Base-by-base conservation (phyloP, 2,113 vertebrate species). In the Trochalopteron elliotii region DNA sequence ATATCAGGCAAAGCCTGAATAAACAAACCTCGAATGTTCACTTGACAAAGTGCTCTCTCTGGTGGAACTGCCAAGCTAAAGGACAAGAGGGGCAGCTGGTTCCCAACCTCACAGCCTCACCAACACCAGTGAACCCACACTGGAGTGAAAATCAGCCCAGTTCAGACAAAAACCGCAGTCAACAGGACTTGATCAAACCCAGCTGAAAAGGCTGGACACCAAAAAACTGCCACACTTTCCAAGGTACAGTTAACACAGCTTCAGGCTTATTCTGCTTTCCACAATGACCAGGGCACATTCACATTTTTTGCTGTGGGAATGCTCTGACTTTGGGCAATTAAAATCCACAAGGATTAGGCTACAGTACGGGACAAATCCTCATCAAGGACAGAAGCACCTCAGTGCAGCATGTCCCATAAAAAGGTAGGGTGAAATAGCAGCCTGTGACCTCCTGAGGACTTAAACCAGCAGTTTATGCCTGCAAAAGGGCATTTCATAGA, bases 91-190 rank as follows among this genome's bases (percentile, higher is more conserved):
- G 8, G n/a, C 3, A 15, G 17, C n/a, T 72, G 59, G 24, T 25
- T 59, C 23, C 5, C 33, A 59, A 0, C 0, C 5, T 1, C n/a
- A 28, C 2, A 33, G 33, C 49, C 70, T 12, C 44, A 4, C 25
- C 78, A 68, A 4, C 52, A 71, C 42, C 53, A 45, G 7, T 12
- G 60, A 70, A 57, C 63, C 25, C 44, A 30, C 23, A 9, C 5
- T 6, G 22, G 14, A 28, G 39, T 4, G 55, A 44, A 53, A 55
- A 68, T 15, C 75, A 45, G 33, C 40, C 3, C 13, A 64, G 13
- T 7, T 49, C 35, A 74, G 31, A 4, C 11, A 45, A 65, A 81
- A 61, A 1, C 24, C 55, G 16, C 42, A 74, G 15, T 14, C 40
- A 55, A 7, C 0, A 53, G 17, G 33, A n/a, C 5, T 11, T 14